Base-by-base conservation (phyloP, 2,888 invertebrate species). In the Microctonus aethiopoides region DNA sequence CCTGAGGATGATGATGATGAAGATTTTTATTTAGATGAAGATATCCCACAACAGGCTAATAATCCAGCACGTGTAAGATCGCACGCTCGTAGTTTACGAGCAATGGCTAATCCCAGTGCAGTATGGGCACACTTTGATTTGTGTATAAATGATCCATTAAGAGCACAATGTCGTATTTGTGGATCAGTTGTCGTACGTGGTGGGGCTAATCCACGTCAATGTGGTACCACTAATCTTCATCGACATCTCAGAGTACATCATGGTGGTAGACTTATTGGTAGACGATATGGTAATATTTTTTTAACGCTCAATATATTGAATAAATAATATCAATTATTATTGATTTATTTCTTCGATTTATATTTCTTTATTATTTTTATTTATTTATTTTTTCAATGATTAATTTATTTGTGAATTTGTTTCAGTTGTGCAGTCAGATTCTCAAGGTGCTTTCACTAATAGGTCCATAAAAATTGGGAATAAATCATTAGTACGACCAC, bases 41-140 rank as follows among this genome's bases (percentile, higher is more conserved):
- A n/a, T n/a, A n/a, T n/a, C n/a, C 70, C 77, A 22, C 68, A 81
- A 70, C 22, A 74, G 2, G 22, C 68, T 32, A 39, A 46, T 9
- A 51, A 68, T n/a, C 32, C 74, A 71, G 68, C 80, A 68, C 76
- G 85, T 22, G 86, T 86, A 16, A 78, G 85, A 36, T 85, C 86
- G 11, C 86, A 86, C 67, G 78, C 86, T 20, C 78, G 85, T 1
- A 86, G 86, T 67, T 74, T 86, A 0, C 77, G 86, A 20, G 86
- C 86, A 3, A 86, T 86, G 86, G 85, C 86, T 2, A 86, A 86
- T 70, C 86, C 86, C 0, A 86, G 86, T 76, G 86, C 86, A 1
- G 86, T 86, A 34, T 86, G 86, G 86, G 86, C 86, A 2, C 86
- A 86, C 69, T 86, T 86, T 65, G 86, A 86, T 74, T 76, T 86